Evolutionary conservation across 2,888 invertebrate genomes (phyloP).

Genomic region (Cyclophora albipunctata): DNA sequence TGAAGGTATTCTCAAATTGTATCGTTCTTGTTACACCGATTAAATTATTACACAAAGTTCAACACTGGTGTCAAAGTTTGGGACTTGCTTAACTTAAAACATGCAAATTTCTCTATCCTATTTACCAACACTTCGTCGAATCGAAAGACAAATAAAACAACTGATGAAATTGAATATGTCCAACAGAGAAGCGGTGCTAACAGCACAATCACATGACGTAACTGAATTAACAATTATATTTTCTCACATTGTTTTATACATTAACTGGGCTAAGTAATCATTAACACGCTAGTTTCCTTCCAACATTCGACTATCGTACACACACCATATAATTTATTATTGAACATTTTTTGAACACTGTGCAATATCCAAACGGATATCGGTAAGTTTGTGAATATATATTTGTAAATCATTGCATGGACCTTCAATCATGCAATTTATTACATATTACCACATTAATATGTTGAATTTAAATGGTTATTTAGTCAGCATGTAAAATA

Average conservation of each 20-base stretch:
- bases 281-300: slow-evolving; percentile 37
- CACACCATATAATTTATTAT: slow-evolving; percentile 7
- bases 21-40: too few relatives aligned
- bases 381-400: slow-evolving; percentile 25
- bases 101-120: too few relatives aligned
- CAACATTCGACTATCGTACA: slow-evolving; percentile 15
- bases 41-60: too few relatives aligned
- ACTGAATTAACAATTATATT: slow-evolving; percentile 45
- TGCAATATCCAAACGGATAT: slow-evolving; percentile 23
- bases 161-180: too few relatives aligned
- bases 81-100: too few relatives aligned
- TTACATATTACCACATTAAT: too few relatives aligned
- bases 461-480: too few relatives aligned
- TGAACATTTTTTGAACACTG: slow-evolving; percentile 12
- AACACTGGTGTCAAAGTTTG: too few relatives aligned
- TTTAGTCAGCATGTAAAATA: too few relatives aligned
- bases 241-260: slow-evolving; percentile 33
- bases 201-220: slow-evolving; percentile 30
- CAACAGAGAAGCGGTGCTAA: background rate
- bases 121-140: too few relatives aligned
- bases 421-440: slow-evolving; percentile 3
- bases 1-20: too few relatives aligned
- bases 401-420: slow-evolving; percentile 38
- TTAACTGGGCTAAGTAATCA: slow-evolving; percentile 26
- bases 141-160: too few relatives aligned